Conservation (phyloP, 2,797 vertebrate genomes). For the Hydrocynus forskahlii region DNA sequence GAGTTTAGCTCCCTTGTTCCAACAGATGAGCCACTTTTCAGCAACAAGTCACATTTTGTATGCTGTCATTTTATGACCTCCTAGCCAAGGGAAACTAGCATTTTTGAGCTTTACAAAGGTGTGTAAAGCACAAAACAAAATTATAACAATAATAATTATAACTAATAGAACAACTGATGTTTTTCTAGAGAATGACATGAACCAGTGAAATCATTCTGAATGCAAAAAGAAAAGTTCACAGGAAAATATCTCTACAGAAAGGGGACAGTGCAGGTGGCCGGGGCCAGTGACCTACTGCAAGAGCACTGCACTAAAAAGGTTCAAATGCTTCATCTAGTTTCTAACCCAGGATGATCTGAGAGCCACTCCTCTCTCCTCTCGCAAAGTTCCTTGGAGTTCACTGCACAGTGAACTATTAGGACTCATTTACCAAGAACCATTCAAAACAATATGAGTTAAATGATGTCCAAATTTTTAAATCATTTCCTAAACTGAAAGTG, state of each 20-base stretch:
- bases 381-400: background rate
- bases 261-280: background rate
- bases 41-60: slow-evolving; percentile 67
- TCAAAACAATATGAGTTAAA: background rate
- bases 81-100: background rate
- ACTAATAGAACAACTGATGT: too few species aligned
- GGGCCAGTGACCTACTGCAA: background rate
- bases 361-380: background rate
- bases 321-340: background rate
- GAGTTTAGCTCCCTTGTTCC: slow-evolving; percentile 76
- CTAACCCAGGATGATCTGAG: background rate
- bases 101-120: too few species aligned
- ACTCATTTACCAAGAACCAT: background rate
- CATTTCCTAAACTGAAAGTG: background rate
- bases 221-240: background rate
- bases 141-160: too few species aligned
- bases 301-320: background rate
- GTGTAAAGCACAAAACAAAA: too few species aligned
- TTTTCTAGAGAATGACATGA: background rate
- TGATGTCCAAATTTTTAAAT: background rate
- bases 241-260: background rate
- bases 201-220: background rate
- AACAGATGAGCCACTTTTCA: slow-evolving; percentile 72
- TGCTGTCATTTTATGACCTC: background rate
- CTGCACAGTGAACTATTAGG: background rate